Evolutionary conservation across 2,113 vertebrate genomes (phyloP).

Genomic region (Ramphastos sulfuratus): DNA sequence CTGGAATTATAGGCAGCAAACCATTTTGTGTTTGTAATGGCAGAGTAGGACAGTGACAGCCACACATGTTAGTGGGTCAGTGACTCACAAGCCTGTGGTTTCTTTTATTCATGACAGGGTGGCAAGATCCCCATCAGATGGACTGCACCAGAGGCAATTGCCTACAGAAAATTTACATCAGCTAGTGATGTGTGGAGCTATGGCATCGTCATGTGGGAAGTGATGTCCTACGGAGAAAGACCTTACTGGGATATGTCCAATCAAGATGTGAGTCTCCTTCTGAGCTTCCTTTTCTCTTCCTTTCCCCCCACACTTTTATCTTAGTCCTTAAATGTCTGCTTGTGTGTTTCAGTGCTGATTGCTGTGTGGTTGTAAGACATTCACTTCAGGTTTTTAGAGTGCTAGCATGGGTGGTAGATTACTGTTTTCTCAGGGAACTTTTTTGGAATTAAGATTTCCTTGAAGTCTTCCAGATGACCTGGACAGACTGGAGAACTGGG

Average conservation of each 20-base stretch:
- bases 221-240: constrained; percentile 97
- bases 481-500: too few species aligned
- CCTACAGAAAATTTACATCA: constrained; percentile 97
- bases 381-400: background rate
- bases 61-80: background rate
- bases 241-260: constrained; percentile 99
- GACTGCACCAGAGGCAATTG: constrained; percentile 97
- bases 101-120: constrained; percentile 78
- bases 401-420: background rate
- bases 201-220: constrained; percentile 98
- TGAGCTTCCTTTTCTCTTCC: background rate
- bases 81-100: background rate
- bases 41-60: background rate
- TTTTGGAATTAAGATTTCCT: background rate
- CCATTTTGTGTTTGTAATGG: background rate
- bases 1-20: background rate
- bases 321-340: background rate
- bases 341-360: background rate
- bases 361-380: background rate
- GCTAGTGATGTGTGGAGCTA: constrained; percentile 98
- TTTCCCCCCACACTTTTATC: fast-evolving
- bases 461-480: background rate
- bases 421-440: background rate
- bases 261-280: constrained; percentile 87
- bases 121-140: constrained; percentile 98